Percentiles rank a stretch among this genome's conserved stretches.
These are phyloP conservation scores for Denticeps clupeoides DNA, from an alignment of 2,797 vertebrate genomes.

Conservation along the genomic window DNA sequence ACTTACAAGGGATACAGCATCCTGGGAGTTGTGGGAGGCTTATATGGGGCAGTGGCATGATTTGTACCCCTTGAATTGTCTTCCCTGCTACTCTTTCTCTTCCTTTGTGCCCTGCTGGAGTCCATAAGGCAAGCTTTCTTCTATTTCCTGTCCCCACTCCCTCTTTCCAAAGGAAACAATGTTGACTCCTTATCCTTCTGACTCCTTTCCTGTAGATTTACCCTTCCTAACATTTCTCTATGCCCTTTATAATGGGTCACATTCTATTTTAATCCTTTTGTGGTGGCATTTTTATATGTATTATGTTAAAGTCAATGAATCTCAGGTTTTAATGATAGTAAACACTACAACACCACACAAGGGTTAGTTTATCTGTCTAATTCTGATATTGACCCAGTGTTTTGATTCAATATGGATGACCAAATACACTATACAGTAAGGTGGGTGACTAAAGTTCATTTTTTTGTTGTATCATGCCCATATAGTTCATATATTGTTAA, in stretches of 20 bases:
- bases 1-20: neutral
- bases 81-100: constrained; percentile 77
- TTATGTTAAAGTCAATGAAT: no score
- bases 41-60: no score
- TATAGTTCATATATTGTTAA: no score
- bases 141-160: constrained; percentile 44
- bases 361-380: constrained; percentile 31
- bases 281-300: no score
- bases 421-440: constrained; percentile 9
- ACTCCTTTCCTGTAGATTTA: constrained; percentile 39
- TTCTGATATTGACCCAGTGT: constrained; percentile 37
- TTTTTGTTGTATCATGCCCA: no score
- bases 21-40: no score
- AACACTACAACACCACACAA: no score
- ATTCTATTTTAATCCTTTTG: no score
- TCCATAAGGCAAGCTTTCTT: constrained; percentile 41
- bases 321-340: no score
- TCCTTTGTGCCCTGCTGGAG: constrained; percentile 67
- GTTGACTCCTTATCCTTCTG: constrained; percentile 38
- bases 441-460: no score
- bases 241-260: no score
- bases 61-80: constrained; percentile 56
- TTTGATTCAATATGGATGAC: constrained; percentile 21
- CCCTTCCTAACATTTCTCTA: constrained; percentile 62
- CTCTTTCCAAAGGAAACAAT: constrained; percentile 38